phyloP scores from a whole-genome alignment of 2,113 vertebrate species.

The Paraplagusia blochii region DNA sequence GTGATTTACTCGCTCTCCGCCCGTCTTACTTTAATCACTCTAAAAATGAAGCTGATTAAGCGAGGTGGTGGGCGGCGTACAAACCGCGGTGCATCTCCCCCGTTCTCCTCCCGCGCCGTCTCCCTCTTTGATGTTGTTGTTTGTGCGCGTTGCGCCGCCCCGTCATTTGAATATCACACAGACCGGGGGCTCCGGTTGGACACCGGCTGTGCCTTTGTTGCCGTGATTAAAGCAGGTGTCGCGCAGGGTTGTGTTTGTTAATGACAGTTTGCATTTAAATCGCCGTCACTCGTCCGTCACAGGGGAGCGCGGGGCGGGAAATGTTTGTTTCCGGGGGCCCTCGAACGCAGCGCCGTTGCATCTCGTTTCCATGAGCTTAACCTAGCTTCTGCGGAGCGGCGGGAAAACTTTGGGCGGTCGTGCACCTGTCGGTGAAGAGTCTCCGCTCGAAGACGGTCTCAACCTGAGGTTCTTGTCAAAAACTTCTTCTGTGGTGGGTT shows the following conservation, averaged over 20 bases:
- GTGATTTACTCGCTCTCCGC: conserved; percentile 24
- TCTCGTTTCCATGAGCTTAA: conserved; percentile 80
- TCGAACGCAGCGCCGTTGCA: conserved; percentile 65
- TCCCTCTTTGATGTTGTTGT: conserved; percentile 79
- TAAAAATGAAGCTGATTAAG: conserved; percentile 74
- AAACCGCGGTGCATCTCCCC: conserved; percentile 38
- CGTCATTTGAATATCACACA: conserved; percentile 80
- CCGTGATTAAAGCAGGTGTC: conserved; percentile 81
- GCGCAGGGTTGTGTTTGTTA: conserved; percentile 75
- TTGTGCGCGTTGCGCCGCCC: conserved; percentile 71
- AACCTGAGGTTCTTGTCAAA: too few relatives aligned
- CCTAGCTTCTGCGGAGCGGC: conserved; percentile 76
- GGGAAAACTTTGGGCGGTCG: conserved; percentile 52
- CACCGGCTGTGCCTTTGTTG: conserved; percentile 78
- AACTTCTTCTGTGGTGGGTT: too few relatives aligned
- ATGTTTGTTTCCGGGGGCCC: conserved; percentile 69
- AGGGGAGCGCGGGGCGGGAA: conserved; percentile 46
- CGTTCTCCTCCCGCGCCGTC: neutral
- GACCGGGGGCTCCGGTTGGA: conserved; percentile 69
- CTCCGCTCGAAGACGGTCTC: conserved; percentile 40
- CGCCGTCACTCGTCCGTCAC: conserved; percentile 75
- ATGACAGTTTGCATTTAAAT: conserved; percentile 79
- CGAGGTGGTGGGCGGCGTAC: conserved; percentile 56
- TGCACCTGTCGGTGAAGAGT: conserved; percentile 52
- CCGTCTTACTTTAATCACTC: conserved; percentile 63